Percentiles rank a stretch among this genome's conserved stretches.
Evolutionary conservation across 2,113 vertebrate species (phyloP).

Genomic region (Lonchura striata): DNA sequence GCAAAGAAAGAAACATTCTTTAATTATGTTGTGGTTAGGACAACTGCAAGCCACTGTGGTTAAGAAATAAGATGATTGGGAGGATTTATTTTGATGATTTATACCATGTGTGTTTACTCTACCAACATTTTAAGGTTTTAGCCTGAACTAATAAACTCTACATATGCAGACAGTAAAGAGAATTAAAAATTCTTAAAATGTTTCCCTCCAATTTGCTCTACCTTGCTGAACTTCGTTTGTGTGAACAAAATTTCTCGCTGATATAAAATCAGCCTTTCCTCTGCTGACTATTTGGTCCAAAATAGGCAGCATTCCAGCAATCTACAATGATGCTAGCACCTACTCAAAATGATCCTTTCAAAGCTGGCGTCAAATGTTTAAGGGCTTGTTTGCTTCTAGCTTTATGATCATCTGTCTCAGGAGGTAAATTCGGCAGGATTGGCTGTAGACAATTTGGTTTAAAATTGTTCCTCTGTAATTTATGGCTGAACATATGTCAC

Average conservation of each 20-base stretch:
- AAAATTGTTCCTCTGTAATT: slow-evolving; percentile 34
- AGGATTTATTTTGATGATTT: slow-evolving; percentile 59
- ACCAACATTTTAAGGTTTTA: background rate
- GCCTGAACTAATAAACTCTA: slow-evolving; percentile 11
- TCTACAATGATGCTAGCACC: background rate
- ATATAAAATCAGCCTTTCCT: background rate
- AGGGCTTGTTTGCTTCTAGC: slow-evolving; percentile 29
- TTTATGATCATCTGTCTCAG: slow-evolving; percentile 33
- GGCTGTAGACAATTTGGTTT: slow-evolving; percentile 31
- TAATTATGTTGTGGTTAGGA: slow-evolving; percentile 61
- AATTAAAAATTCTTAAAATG: background rate
- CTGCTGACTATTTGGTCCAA: background rate
- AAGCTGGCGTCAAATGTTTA: background rate
- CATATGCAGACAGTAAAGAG: background rate
- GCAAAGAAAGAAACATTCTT: slow-evolving; percentile 14
- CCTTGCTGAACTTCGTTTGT: background rate
- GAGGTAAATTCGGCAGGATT: slow-evolving; percentile 13
- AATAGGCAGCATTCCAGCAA: background rate
- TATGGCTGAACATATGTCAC: slow-evolving; percentile 36
- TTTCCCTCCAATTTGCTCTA: background rate
- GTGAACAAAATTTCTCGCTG: background rate
- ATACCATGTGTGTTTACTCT: slow-evolving; percentile 14
- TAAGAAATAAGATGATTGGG: slow-evolving; percentile 54
- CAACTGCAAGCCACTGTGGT: slow-evolving; percentile 50
- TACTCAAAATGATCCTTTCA: background rate